Evolutionary conservation across 2,113 vertebrate genomes (phyloP).

Genomic region (Cranoglanis bouderius): DNA sequence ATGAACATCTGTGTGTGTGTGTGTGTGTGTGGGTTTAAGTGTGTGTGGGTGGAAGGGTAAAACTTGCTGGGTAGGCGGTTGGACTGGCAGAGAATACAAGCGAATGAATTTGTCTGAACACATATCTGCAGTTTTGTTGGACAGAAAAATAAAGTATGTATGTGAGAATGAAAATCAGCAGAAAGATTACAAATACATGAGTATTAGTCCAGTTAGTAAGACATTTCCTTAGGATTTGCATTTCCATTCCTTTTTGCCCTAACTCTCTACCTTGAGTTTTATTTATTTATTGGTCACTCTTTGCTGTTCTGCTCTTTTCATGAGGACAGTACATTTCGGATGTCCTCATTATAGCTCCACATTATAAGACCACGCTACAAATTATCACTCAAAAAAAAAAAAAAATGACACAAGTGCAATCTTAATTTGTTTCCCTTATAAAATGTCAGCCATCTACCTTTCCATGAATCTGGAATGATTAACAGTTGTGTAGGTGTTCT

Average conservation of each 20-base stretch:
- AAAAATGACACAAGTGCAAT: not conserved
- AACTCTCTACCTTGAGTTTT: not conserved
- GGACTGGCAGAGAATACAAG: slow-evolving; percentile 23
- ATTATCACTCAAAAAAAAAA: not conserved
- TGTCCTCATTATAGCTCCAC: not conserved
- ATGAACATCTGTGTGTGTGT: slow-evolving; percentile 25
- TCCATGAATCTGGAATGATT: not conserved
- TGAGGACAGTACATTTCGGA: not conserved
- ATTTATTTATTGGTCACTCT: not conserved
- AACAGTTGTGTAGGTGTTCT: not conserved
- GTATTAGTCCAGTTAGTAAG: not conserved
- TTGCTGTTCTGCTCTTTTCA: not conserved
- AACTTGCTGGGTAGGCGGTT: slow-evolving; percentile 29
- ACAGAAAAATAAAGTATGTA: not conserved
- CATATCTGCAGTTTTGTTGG: not conserved
- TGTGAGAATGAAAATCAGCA: not conserved
- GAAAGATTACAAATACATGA: too few relatives aligned
- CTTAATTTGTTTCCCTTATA: not conserved
- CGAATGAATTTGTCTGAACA: not conserved
- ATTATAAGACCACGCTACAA: not conserved
- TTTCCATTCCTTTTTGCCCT: not conserved
- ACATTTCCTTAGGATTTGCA: not conserved
- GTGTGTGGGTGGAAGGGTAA: slow-evolving; percentile 27
- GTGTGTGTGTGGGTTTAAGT: slow-evolving; percentile 24
- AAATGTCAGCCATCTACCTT: not conserved